Conservation (phyloP, 2,888 invertebrate genomes). For the Papilio protenor region DNA sequence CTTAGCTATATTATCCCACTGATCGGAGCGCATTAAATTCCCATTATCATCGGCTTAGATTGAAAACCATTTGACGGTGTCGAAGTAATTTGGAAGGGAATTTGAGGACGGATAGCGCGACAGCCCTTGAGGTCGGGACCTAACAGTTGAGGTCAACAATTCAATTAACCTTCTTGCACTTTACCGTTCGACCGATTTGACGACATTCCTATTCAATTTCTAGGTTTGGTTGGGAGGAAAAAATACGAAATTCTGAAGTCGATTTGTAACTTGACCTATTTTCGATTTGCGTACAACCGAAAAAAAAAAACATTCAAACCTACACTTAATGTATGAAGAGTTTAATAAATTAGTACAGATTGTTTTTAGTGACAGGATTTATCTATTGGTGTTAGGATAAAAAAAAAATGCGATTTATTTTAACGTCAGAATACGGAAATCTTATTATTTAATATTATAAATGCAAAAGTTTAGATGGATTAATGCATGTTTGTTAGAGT, state of each 20-base stretch:
- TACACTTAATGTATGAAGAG: not conserved
- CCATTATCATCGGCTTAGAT: conserved; percentile 56
- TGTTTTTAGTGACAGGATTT: too few relatives aligned
- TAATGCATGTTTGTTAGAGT: too few relatives aligned
- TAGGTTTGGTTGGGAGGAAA: conserved; percentile 13
- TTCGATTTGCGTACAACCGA: not conserved
- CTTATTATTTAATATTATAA: too few relatives aligned
- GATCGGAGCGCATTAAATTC: conserved; percentile 54
- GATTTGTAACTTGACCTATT: conserved; percentile 7
- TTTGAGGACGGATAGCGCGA: conserved; percentile 45
- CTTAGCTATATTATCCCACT: not conserved
- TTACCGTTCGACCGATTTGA: conserved; percentile 64
- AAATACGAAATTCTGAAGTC: not conserved
- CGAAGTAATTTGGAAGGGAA: conserved; percentile 45
- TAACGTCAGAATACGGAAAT: too few relatives aligned
- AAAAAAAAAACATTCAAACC: not conserved
- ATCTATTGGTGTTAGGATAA: too few relatives aligned
- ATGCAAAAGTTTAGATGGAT: too few relatives aligned
- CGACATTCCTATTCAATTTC: conserved; percentile 62
- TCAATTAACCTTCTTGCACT: conserved; percentile 68
- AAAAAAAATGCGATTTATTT: too few relatives aligned
- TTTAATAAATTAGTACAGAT: not conserved
- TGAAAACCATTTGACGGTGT: conserved; percentile 55
- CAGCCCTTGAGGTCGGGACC: conserved; percentile 44
- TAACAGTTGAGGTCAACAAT: conserved; percentile 58